phyloP scores from a whole-genome alignment of 2,888 invertebrate genomes.

The Parapristionchus giblindavisi region DNA sequence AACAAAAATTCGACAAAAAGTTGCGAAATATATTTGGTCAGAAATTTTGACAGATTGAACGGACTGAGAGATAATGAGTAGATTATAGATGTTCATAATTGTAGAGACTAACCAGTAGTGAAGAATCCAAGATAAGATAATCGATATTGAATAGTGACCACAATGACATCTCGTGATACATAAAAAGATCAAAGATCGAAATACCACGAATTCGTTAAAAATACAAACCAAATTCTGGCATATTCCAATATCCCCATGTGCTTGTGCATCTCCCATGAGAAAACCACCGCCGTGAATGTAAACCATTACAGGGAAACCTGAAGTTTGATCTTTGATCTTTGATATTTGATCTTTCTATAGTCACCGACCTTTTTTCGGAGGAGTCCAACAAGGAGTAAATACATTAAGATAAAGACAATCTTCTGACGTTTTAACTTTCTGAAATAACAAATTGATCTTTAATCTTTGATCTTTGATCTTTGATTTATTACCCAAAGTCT shows the following conservation, averaged over 20 bases:
- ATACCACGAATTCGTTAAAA: background rate
- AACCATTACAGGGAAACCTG: constrained; percentile 51
- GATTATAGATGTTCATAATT: too few species aligned
- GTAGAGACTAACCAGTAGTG: constrained; percentile 43
- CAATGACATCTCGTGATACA: constrained; percentile 44
- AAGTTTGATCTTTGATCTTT: background rate
- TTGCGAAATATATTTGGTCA: too few species aligned
- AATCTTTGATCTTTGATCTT: too few species aligned
- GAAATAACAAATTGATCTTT: background rate
- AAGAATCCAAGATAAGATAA: constrained; percentile 53
- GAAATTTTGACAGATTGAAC: too few species aligned
- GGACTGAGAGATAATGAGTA: too few species aligned
- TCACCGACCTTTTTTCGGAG: constrained; percentile 1
- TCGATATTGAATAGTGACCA: constrained; percentile 59
- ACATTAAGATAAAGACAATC: constrained; percentile 64
- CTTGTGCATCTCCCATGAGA: constrained; percentile 51
- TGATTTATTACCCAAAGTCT: too few species aligned
- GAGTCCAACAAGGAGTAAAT: constrained; percentile 57
- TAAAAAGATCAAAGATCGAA: background rate
- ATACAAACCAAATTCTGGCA: constrained; percentile 14
- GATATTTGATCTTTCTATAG: background rate
- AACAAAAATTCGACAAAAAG: too few species aligned
- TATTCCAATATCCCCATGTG: constrained; percentile 56
- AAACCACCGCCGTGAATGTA: constrained; percentile 59
- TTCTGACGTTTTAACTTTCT: constrained; percentile 51